These are phyloP conservation scores for Ctenopoma kingsleyae DNA, from an alignment of 2,797 vertebrate species.

Conservation along the genomic window DNA sequence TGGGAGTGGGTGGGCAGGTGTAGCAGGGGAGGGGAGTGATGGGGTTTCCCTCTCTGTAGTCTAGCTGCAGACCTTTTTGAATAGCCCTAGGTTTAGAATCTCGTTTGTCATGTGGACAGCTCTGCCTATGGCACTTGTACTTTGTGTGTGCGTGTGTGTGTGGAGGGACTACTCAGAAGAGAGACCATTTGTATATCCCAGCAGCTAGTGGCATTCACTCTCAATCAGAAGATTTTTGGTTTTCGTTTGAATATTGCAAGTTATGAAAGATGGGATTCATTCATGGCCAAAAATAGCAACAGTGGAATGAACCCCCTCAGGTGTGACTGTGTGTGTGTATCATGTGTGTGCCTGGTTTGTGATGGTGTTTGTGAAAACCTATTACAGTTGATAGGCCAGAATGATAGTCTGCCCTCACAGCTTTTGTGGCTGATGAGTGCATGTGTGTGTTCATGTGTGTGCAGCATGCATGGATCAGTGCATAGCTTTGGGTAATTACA, in stretches of 20 bases:
- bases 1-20: slow-evolving; percentile 15
- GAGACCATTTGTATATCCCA: slow-evolving; percentile 48
- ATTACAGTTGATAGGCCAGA: slow-evolving; percentile 61
- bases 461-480: slow-evolving; percentile 52
- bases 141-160: neutral
- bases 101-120: slow-evolving; percentile 69
- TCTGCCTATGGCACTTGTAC: slow-evolving; percentile 40
- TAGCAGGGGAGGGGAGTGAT: slow-evolving; percentile 2
- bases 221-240: slow-evolving; percentile 48
- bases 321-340: slow-evolving; percentile 41
- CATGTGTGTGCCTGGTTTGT: slow-evolving; percentile 20
- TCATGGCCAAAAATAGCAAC: slow-evolving; percentile 63
- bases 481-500: slow-evolving; percentile 66
- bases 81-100: slow-evolving; percentile 43
- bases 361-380: slow-evolving; percentile 62
- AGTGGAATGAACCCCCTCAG: slow-evolving; percentile 55
- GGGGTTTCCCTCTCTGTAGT: slow-evolving; percentile 60
- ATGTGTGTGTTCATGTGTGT: slow-evolving; percentile 15
- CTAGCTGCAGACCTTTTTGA: slow-evolving; percentile 50
- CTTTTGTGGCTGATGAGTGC: slow-evolving; percentile 25
- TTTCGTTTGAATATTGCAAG: slow-evolving; percentile 66
- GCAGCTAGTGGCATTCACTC: slow-evolving; percentile 42
- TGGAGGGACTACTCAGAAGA: neutral
- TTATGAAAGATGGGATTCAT: slow-evolving; percentile 66
- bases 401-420: slow-evolving; percentile 48